phyloP scores from a whole-genome alignment of 1,140 invertebrate species.

The Bombus cullumanus region DNA sequence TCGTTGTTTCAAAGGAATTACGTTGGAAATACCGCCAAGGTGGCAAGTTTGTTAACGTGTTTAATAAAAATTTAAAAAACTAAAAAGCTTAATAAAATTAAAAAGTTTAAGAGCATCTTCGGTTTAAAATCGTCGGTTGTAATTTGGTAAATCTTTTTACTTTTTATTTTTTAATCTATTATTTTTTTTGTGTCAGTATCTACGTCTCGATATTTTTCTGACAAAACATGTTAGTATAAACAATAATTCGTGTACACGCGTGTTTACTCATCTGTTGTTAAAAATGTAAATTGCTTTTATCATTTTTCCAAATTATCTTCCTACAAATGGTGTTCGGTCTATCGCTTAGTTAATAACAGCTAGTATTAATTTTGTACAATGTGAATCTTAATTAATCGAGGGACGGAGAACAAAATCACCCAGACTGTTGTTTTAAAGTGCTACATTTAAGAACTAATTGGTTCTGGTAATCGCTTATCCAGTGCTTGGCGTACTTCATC shows the following conservation, averaged over 20 bases:
- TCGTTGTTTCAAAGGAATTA: neutral
- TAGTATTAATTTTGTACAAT: neutral
- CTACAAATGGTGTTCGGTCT: neutral
- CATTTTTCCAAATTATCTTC: neutral
- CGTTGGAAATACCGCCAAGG: too few species aligned
- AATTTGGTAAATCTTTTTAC: too few species aligned
- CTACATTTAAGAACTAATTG: constrained; percentile 3
- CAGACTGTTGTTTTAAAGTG: neutral
- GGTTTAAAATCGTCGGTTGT: too few species aligned
- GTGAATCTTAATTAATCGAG: neutral
- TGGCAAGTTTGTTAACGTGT: neutral
- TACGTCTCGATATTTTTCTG: too few species aligned
- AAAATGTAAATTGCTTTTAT: neutral
- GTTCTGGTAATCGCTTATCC: neutral
- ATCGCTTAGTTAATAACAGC: neutral
- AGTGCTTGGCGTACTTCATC: neutral
- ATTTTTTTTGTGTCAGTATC: too few species aligned
- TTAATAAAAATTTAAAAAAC: neutral
- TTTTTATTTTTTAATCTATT: too few species aligned
- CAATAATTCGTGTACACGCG: too few species aligned
- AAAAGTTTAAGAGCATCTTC: too few species aligned
- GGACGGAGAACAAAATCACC: neutral
- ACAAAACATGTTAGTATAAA: too few species aligned
- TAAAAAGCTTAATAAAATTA: too few species aligned
- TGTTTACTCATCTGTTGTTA: too few species aligned